A percentile compares a stretch with the other conserved stretches of the same genome.
These are phyloP conservation scores for Adrianichthys oophorus DNA, from an alignment of 2,797 vertebrate species.

Conservation along the genomic window DNA sequence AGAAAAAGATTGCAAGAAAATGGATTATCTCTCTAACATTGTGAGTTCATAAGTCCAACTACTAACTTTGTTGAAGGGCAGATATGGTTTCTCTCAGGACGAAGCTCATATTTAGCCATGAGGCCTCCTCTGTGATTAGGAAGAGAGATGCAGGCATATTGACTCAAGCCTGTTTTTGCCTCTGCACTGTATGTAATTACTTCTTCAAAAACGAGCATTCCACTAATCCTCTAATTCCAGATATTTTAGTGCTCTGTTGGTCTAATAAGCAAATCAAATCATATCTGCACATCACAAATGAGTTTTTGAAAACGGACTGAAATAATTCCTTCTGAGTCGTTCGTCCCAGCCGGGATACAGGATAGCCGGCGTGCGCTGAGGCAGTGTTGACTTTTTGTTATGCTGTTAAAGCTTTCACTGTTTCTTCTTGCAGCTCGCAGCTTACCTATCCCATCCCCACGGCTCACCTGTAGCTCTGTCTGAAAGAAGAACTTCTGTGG, in stretches of 20 bases:
- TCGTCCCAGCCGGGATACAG: constrained; percentile 49
- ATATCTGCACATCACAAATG: constrained; percentile 80
- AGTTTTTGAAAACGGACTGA: constrained; percentile 72
- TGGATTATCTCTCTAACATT: constrained; percentile 78
- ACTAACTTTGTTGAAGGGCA: constrained; percentile 82
- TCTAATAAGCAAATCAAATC: constrained; percentile 83
- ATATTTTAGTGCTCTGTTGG: constrained; percentile 79
- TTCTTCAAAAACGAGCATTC: constrained; percentile 76
- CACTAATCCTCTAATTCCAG: constrained; percentile 80
- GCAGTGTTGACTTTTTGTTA: constrained; percentile 62
- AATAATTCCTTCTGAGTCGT: constrained; percentile 77
- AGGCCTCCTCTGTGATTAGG: constrained; percentile 77
- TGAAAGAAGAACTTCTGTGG: constrained; percentile 99
- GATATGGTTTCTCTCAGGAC: constrained; percentile 73
- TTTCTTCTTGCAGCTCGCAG: constrained; percentile 22
- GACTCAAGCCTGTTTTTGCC: constrained; percentile 74
- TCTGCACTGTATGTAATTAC: constrained; percentile 76
- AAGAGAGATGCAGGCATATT: constrained; percentile 73
- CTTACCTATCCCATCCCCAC: constrained; percentile 3
- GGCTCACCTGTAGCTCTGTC: constrained; percentile 97
- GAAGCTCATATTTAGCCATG: constrained; percentile 77
- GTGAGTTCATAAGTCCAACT: constrained; percentile 80
- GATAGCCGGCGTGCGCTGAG: constrained; percentile 37
- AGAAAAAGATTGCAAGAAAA: constrained; percentile 77
- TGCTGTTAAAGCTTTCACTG: constrained; percentile 41